Conservation (phyloP, 2,888 invertebrate species). For the Sinodicranocentrus sp. region DNA sequence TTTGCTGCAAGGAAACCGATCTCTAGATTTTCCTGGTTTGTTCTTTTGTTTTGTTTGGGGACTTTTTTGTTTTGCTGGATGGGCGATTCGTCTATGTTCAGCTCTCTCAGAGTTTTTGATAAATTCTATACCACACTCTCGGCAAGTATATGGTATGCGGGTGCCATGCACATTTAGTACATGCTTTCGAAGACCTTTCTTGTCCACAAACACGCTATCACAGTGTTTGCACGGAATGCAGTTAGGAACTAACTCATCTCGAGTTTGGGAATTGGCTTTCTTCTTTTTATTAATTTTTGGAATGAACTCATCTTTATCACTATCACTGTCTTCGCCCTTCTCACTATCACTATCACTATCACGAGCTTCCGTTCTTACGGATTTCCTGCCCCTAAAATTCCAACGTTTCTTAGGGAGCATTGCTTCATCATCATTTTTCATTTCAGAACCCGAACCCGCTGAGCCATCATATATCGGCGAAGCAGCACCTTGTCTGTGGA, state of each 20-base stretch:
- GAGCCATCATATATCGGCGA: background rate
- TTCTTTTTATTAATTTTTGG: background rate
- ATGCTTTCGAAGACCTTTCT: constrained; percentile 2
- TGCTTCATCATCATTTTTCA: background rate
- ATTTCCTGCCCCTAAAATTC: constrained; percentile 2
- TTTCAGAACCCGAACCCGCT: background rate
- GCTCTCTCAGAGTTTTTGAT: too few relatives aligned
- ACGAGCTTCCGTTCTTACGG: background rate
- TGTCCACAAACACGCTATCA: background rate
- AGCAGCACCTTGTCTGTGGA: constrained; percentile 1
- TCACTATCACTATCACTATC: background rate
- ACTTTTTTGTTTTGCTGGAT: too few relatives aligned
- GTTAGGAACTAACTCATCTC: too few relatives aligned
- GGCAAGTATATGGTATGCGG: background rate
- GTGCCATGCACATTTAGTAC: background rate
- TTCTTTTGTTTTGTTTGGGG: too few relatives aligned
- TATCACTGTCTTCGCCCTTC: background rate
- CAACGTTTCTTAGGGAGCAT: background rate
- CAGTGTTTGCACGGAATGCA: constrained; percentile 29
- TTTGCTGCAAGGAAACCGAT: too few relatives aligned
- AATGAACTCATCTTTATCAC: background rate
- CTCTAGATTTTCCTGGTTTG: too few relatives aligned
- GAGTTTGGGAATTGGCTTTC: background rate
- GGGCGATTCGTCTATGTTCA: too few relatives aligned
- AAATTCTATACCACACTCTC: too few relatives aligned